Percentiles rank a stretch among this genome's conserved stretches.
These are phyloP conservation scores for Dioctria rufipes DNA, from an alignment of 2,888 invertebrate genomes.

Conservation along the genomic window DNA sequence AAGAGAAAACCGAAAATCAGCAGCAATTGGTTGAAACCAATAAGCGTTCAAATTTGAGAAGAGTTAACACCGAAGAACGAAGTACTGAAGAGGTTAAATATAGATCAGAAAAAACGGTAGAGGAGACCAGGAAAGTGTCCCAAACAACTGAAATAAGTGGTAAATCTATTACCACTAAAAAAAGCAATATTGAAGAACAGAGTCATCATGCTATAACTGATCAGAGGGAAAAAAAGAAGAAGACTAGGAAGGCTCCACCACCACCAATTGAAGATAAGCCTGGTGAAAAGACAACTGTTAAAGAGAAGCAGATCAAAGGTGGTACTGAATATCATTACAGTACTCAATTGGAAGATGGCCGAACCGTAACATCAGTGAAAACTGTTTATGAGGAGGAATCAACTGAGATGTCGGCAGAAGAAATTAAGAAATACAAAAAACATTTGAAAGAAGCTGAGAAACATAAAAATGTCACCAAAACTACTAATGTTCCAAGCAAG, in stretches of 20 bases:
- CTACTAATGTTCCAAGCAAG: constrained; percentile 68
- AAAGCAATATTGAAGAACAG: constrained; percentile 58
- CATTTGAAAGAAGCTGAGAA: constrained; percentile 70
- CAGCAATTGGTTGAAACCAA: constrained; percentile 20
- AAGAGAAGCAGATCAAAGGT: constrained; percentile 66
- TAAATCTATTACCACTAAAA: constrained; percentile 65
- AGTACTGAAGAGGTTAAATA: constrained; percentile 59
- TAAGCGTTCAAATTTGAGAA: not conserved
- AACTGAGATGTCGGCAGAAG: constrained; percentile 69
- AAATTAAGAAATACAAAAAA: constrained; percentile 68
- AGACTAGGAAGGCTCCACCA: constrained; percentile 66
- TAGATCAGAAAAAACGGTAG: constrained; percentile 66
- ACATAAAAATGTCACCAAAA: constrained; percentile 69
- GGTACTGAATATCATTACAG: constrained; percentile 68
- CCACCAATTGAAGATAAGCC: constrained; percentile 64
- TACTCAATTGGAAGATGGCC: constrained; percentile 68
- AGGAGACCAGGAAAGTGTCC: constrained; percentile 66
- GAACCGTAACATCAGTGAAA: constrained; percentile 69
- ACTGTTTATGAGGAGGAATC: constrained; percentile 70
- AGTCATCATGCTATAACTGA: constrained; percentile 56
- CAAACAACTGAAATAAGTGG: constrained; percentile 68
- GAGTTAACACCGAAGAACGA: constrained; percentile 58
- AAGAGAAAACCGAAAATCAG: constrained; percentile 61
- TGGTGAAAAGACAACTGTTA: constrained; percentile 67
- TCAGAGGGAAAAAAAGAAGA: constrained; percentile 66